These are phyloP conservation scores for Gavia stellata DNA, from an alignment of 2,113 vertebrate genomes.

Conservation along the genomic window DNA sequence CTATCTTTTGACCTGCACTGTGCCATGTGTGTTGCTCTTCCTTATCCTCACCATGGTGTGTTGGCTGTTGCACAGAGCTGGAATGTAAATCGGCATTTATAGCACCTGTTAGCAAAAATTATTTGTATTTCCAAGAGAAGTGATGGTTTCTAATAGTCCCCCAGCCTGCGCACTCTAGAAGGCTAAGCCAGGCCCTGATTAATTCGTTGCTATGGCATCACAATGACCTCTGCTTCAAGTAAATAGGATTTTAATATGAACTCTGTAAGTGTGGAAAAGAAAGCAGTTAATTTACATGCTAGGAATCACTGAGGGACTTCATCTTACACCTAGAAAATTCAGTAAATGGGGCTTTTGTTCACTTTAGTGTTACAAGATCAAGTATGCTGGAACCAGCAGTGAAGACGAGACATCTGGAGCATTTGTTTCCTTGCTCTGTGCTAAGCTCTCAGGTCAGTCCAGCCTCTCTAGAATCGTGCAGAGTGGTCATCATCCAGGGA, in stretches of 20 bases:
- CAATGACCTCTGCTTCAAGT: neutral
- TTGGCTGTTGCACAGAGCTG: neutral
- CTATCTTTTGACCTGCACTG: neutral
- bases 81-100: neutral
- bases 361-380: neutral
- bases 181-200: neutral
- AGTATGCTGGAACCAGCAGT: neutral
- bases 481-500: fast-evolving
- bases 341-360: neutral
- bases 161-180: neutral
- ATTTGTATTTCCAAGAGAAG: neutral
- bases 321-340: neutral
- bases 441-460: neutral
- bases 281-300: neutral
- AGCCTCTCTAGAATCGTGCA: neutral
- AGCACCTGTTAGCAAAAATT: neutral
- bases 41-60: neutral
- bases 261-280: neutral
- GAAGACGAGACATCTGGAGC: neutral
- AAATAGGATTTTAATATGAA: neutral
- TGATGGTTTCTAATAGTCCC: neutral
- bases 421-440: neutral
- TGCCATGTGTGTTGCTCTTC: fast-evolving
- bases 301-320: neutral
- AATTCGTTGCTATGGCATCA: neutral